Conservation (phyloP, 92 coral and sea anemone genomes). For the Galaxea fascicularis region DNA sequence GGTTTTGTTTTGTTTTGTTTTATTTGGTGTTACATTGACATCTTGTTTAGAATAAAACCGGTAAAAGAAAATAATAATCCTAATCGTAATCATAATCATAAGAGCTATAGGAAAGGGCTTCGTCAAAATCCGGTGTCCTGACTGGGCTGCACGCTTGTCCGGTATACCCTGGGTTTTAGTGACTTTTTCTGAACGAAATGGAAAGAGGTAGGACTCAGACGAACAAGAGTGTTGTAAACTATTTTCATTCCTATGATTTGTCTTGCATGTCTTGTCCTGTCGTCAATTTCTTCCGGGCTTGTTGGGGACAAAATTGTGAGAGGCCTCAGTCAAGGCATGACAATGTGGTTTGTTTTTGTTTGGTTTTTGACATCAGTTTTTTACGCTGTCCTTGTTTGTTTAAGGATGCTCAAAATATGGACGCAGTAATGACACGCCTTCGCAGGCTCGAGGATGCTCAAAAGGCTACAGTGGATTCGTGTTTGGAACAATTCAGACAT, state of each 20-base stretch:
- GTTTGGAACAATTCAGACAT: slow-evolving; percentile 9
- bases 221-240: slow-evolving; percentile 3
- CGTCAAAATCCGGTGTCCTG: slow-evolving; percentile 10
- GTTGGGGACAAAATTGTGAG: too few species aligned
- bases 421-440: slow-evolving; percentile 13
- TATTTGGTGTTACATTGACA: slow-evolving; percentile 3
- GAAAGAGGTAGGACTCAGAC: background rate
- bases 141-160: background rate
- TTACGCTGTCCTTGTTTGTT: slow-evolving; percentile 24
- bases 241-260: slow-evolving; percentile 7
- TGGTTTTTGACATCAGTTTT: too few species aligned
- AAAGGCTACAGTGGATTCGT: slow-evolving; percentile 5
- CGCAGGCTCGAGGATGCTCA: slow-evolving; percentile 6
- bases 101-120: too few species aligned
- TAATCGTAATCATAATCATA: background rate
- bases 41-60: background rate
- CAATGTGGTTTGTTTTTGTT: too few species aligned
- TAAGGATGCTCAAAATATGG: slow-evolving; percentile 16
- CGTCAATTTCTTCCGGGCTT: too few species aligned
- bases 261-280: too few species aligned
- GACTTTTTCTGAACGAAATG: slow-evolving; percentile 3
- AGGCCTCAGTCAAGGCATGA: too few species aligned
- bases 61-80: background rate
- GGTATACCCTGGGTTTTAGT: background rate
- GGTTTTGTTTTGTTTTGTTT: too few species aligned